Evolutionary conservation across 2,888 invertebrate species (phyloP), one percentile per base, ranked within the genome.

Genomic region (Alcis repandata): DNA sequence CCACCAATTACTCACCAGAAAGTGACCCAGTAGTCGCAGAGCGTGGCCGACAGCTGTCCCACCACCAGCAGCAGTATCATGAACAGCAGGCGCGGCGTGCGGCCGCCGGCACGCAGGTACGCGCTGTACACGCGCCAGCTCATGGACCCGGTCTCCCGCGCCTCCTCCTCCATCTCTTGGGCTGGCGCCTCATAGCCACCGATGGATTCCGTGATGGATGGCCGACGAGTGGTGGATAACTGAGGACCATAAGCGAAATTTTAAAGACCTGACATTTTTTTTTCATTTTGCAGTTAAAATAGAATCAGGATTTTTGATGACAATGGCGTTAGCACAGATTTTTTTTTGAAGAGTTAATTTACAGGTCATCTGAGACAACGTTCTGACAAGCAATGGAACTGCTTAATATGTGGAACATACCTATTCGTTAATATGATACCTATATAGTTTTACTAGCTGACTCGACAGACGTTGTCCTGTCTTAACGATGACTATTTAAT

Each of bases 1-100:
- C n/a, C n/a, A 15, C 8, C 8, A 7, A 1, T 27, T 15, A 65
- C 79, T 77, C 83, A 95, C 97, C 97, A 97, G 79, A 95, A 95
- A 7, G 96, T 96, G 10, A 97, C 94, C 94, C 96, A 97, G 76
- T 95, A 97, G 80, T 97, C 97, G 8, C 95, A 95, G 0, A 95
- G 95, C 40, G 96, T 96, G 0, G 96, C 95, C 9, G 95, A 91
- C 0, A 94, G 80, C 80, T 97, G 96, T 0, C 96, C 95, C 9
- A 95, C 67, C 0, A 96, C 66, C 40, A 96, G 94, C 0, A 96
- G 84, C 0, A 94, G 32, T 0, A 94, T 77, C 77, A 96, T 94
- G 38, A 94, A 85, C 0, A 88, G 32, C 0, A 96, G 85, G 0
- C 94, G 83, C 8, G 90, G 90, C 0, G 94, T 85, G 65, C 94